phyloP scores from a whole-genome alignment of 2,113 vertebrate genomes.

The Sterna hirundo region DNA sequence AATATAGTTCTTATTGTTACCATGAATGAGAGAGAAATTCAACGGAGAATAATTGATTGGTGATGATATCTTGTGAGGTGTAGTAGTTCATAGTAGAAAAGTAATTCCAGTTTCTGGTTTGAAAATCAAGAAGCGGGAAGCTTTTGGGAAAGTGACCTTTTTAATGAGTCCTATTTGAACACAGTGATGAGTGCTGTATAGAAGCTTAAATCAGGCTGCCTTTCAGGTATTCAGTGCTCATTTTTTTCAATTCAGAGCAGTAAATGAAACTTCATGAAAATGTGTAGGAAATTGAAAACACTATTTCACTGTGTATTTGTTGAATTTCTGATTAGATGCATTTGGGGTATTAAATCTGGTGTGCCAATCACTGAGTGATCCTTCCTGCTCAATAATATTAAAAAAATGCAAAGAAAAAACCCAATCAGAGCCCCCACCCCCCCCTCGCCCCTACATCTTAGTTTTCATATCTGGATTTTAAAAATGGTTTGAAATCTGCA shows the following conservation, averaged over 20 bases:
- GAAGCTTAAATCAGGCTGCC: background rate
- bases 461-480: background rate
- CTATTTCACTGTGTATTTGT: background rate
- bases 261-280: constrained; percentile 24
- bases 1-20: background rate
- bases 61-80: constrained; percentile 31
- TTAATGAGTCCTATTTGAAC: constrained; percentile 19
- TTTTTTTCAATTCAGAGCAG: background rate
- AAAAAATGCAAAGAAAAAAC: background rate
- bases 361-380: background rate
- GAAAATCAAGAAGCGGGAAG: constrained; percentile 3
- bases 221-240: background rate
- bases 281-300: background rate
- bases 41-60: constrained; percentile 14
- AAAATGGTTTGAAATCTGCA: background rate
- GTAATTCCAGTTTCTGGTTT: constrained; percentile 24
- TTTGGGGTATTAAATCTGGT: background rate
- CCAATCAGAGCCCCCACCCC: fast-evolving
- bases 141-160: constrained; percentile 38
- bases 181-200: background rate
- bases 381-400: background rate
- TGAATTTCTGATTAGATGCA: background rate
- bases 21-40: background rate
- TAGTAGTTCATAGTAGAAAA: background rate
- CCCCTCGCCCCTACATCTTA: too few relatives aligned